Percentiles rank a stretch among this genome's conserved stretches.
Evolutionary conservation across 2,797 vertebrate species (phyloP).

Genomic region (Peromyscus nudipes): DNA sequence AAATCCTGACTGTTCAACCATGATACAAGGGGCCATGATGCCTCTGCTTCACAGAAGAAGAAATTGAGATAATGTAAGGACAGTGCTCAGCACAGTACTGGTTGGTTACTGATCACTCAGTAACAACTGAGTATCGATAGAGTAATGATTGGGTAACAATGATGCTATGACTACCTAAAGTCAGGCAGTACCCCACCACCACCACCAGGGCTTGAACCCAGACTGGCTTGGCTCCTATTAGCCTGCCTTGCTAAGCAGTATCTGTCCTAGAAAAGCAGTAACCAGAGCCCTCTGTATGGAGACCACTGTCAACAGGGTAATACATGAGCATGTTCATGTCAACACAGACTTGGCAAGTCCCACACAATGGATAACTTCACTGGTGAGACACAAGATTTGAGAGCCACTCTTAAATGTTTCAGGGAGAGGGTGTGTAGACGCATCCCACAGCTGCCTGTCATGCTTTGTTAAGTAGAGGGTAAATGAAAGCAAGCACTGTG

Average conservation of each 20-base stretch:
- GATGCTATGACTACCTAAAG: neutral
- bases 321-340: rapidly evolving
- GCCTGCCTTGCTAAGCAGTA: neutral
- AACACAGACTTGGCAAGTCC: neutral
- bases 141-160: rapidly evolving
- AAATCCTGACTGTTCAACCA: neutral
- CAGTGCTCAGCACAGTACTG: neutral
- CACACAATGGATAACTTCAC: neutral
- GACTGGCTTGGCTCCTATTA: neutral
- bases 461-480: too few species aligned
- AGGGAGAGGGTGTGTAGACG: rapidly evolving
- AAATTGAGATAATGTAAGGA: neutral
- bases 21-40: neutral
- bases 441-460: too few species aligned
- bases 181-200: neutral
- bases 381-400: neutral
- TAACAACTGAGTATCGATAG: neutral
- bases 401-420: neutral
- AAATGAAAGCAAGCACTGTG: rapidly evolving
- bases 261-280: neutral
- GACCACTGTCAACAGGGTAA: neutral
- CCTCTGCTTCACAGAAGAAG: neutral
- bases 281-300: neutral
- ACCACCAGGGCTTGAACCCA: neutral
- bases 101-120: neutral